phyloP scores from a whole-genome alignment of 1,140 invertebrate species.

The Drosophila ogumai region DNA sequence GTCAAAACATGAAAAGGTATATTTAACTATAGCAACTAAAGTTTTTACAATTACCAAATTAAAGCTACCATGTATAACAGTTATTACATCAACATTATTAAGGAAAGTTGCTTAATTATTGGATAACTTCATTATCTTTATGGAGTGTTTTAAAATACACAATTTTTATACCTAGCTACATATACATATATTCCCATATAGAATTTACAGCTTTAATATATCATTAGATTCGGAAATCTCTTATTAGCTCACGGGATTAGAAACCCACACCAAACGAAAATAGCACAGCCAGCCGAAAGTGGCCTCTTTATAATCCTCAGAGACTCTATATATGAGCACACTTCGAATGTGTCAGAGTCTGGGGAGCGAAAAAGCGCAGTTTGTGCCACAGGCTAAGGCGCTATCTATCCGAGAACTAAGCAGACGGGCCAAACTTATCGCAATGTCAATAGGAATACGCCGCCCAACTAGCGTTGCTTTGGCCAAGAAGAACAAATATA shows the following conservation, averaged over 20 bases:
- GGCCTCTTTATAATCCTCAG: conserved; percentile 6
- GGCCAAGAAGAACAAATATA: conserved; percentile 40
- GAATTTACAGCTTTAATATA: neutral
- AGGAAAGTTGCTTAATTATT: neutral
- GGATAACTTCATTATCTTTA: neutral
- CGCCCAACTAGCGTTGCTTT: conserved; percentile 16
- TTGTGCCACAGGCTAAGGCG: conserved; percentile 19
- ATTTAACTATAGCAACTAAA: neutral
- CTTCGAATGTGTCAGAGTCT: neutral
- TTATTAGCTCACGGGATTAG: conserved; percentile 15
- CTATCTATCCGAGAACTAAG: conserved; percentile 21
- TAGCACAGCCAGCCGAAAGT: neutral
- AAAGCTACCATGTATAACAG: neutral
- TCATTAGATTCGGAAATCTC: neutral
- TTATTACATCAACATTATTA: neutral
- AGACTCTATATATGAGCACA: neutral
- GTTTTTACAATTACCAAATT: neutral
- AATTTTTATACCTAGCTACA: neutral
- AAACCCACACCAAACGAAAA: conserved; percentile 5
- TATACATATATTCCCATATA: neutral
- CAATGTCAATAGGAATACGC: conserved; percentile 57
- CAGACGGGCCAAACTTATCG: conserved; percentile 56
- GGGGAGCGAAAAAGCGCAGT: conserved; percentile 29
- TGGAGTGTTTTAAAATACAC: neutral
- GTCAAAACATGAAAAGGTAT: neutral